Evolutionary conservation across 2,113 vertebrate genomes (phyloP).

Genomic region (Machaerirhynchus nigripectus): DNA sequence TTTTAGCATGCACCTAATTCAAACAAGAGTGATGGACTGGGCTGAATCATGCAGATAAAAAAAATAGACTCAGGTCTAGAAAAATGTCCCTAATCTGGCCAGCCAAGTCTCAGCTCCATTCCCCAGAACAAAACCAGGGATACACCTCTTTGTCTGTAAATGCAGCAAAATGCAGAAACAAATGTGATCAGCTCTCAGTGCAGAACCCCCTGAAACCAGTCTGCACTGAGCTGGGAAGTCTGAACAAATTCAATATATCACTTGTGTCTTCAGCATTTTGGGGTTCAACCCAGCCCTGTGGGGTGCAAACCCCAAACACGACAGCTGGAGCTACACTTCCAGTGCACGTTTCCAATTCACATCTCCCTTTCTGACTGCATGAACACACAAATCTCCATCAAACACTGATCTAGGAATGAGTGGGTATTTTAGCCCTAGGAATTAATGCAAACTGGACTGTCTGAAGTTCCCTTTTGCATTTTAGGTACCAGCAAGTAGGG

Average conservation of each 20-base stretch:
- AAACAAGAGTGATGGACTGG: not conserved
- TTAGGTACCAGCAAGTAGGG: not conserved
- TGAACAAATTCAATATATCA: not conserved
- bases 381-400: not conserved
- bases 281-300: not conserved
- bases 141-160: not conserved
- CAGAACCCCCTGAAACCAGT: not conserved
- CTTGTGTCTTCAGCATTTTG: not conserved
- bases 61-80: constrained; percentile 11
- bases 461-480: not conserved
- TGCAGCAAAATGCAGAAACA: not conserved
- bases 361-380: not conserved
- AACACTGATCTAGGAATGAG: not conserved
- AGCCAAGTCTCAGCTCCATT: not conserved
- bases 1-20: not conserved
- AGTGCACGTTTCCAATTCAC: accelerated
- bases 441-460: not conserved
- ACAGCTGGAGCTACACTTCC: not conserved
- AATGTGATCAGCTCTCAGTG: not conserved
- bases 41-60: constrained; percentile 21
- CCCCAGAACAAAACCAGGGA: not conserved
- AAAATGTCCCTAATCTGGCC: not conserved
- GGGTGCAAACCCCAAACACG: not conserved
- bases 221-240: not conserved
- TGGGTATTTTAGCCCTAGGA: not conserved